phyloP scores from a whole-genome alignment of 1,140 invertebrate species.

The Gryllus bimaculatus region DNA sequence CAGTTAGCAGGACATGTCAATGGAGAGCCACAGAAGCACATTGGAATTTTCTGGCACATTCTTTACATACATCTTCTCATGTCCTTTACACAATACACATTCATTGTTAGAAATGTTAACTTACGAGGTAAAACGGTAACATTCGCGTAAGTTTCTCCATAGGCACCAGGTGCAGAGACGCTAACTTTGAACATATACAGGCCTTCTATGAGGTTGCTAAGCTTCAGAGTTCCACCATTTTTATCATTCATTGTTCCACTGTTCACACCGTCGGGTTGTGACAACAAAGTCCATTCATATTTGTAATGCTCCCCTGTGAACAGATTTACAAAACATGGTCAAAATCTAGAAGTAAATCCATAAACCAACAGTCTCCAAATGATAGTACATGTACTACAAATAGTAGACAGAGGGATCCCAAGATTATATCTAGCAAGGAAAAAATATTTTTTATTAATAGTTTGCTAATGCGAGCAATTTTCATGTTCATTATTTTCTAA shows the following conservation, averaged over 20 bases:
- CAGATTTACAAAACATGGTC: background rate
- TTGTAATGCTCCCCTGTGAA: conserved; percentile 57
- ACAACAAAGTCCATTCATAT: conserved; percentile 80
- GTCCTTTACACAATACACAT: too few relatives aligned
- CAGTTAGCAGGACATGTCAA: too few relatives aligned
- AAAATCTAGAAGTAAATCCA: background rate
- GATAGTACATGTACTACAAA: too few relatives aligned
- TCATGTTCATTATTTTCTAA: too few relatives aligned
- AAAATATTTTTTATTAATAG: too few relatives aligned
- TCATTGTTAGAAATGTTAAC: conserved; percentile 25
- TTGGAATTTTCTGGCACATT: too few relatives aligned
- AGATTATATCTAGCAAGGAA: too few relatives aligned
- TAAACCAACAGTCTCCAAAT: too few relatives aligned
- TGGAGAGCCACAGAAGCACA: too few relatives aligned
- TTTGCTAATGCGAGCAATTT: too few relatives aligned
- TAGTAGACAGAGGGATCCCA: too few relatives aligned
- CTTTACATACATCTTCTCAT: too few relatives aligned
- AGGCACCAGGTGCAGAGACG: conserved; percentile 60
- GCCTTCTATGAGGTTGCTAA: conserved; percentile 71
- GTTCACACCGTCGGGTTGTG: conserved; percentile 62
- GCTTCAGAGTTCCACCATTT: conserved; percentile 65
- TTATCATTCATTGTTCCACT: conserved; percentile 73
- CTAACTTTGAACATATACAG: conserved; percentile 82
- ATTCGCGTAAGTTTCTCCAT: conserved; percentile 79
- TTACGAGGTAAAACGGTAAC: conserved; percentile 80